Conservation (phyloP, 2,113 vertebrate genomes). For the Percopsis transmontana region DNA sequence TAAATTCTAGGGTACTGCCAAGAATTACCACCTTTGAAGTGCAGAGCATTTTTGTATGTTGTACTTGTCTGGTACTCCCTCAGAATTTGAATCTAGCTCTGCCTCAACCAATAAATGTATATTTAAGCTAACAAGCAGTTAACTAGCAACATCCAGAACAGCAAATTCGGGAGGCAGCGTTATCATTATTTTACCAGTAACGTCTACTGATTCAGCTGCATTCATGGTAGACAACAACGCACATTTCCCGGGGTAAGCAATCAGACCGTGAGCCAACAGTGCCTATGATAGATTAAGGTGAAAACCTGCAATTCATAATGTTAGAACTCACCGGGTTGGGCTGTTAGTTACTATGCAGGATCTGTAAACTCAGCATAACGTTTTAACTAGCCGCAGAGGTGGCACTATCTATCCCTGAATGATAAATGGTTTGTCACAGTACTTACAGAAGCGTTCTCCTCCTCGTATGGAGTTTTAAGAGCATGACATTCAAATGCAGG, state of each 20-base stretch:
- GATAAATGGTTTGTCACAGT: conserved; percentile 26
- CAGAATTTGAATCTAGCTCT: conserved; percentile 3
- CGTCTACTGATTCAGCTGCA: not conserved
- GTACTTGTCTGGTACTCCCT: conserved; percentile 32
- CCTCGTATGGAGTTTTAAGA: conserved; percentile 55
- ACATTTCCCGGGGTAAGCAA: not conserved
- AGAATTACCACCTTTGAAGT: conserved; percentile 42
- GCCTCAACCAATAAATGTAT: not conserved
- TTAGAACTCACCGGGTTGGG: conserved; percentile 16
- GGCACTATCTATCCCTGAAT: conserved; percentile 29
- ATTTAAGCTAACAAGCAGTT: not conserved
- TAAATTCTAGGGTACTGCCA: conserved; percentile 50
- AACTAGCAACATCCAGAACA: not conserved
- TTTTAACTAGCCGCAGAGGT: conserved; percentile 35
- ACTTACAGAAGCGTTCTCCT: conserved; percentile 27
- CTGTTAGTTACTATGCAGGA: conserved; percentile 7
- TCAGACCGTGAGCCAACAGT: conserved; percentile 13
- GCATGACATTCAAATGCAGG: conserved; percentile 58
- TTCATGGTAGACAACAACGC: not conserved
- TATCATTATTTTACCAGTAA: not conserved
- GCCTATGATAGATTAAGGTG: conserved; percentile 22
- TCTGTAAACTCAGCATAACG: conserved; percentile 47
- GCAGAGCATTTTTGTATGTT: conserved; percentile 13
- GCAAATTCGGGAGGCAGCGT: not conserved
- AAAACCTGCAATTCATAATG: conserved; percentile 31